Evolutionary conservation across 2,888 invertebrate species (phyloP).

Genomic region (Himalopsyche kuldschensis): DNA sequence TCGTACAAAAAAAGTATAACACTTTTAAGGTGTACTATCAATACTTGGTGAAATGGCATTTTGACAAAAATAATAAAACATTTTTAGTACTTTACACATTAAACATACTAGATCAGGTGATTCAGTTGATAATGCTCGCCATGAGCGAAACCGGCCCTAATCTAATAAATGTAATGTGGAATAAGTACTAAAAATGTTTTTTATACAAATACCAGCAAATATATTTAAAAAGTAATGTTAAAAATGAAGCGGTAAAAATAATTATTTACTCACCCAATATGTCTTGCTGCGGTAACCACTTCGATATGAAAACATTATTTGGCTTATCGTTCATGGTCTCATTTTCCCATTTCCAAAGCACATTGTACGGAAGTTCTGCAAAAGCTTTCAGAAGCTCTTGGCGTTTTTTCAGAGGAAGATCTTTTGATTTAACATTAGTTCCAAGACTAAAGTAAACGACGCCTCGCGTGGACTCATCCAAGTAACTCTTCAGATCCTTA

Average conservation of each 20-base stretch:
- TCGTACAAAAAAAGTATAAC: too few relatives aligned
- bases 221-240: too few relatives aligned
- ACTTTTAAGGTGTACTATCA: too few relatives aligned
- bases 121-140: too few relatives aligned
- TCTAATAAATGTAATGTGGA: too few relatives aligned
- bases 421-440: conserved; percentile 53
- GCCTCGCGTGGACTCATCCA: conserved; percentile 54
- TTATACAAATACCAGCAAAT: too few relatives aligned
- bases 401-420: conserved; percentile 49
- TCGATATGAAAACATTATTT: conserved; percentile 51
- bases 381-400: conserved; percentile 54
- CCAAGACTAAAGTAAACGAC: conserved; percentile 59
- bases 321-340: conserved; percentile 50
- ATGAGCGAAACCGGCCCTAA: too few relatives aligned
- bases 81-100: too few relatives aligned
- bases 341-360: conserved; percentile 58
- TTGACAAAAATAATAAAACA: too few relatives aligned
- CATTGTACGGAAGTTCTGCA: conserved; percentile 53
- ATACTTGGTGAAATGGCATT: too few relatives aligned
- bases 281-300: conserved; percentile 62
- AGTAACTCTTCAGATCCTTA: conserved; percentile 47
- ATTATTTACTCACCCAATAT: conserved; percentile 50
- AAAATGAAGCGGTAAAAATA: neutral
- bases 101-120: too few relatives aligned
- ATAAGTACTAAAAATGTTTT: too few relatives aligned